Percentiles rank a stretch among this genome's conserved stretches.
phyloP scores from a whole-genome alignment of 2,888 invertebrate genomes.

The Seladonia tumulorum region DNA sequence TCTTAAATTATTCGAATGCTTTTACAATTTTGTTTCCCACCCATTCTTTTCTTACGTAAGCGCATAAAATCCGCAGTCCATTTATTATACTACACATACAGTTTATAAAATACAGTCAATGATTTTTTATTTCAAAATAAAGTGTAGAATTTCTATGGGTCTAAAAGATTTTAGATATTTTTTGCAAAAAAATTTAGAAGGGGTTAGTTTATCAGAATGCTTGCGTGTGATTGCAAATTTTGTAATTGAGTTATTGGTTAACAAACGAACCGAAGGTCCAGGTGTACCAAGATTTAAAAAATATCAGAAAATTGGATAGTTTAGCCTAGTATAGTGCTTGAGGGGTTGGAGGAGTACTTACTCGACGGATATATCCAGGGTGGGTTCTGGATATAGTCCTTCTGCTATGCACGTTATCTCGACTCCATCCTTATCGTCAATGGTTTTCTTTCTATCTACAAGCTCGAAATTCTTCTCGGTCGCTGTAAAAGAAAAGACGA shows the following conservation, averaged over 20 bases:
- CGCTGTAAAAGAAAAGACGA: conserved; percentile 74
- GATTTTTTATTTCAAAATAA: not conserved
- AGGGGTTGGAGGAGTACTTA: conserved; percentile 72
- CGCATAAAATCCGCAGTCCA: not conserved
- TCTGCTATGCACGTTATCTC: conserved; percentile 80
- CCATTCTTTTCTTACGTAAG: too few species aligned
- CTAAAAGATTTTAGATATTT: not conserved
- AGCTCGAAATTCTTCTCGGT: conserved; percentile 81
- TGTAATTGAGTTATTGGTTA: conserved; percentile 10
- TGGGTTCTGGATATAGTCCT: conserved; percentile 81
- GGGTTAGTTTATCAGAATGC: not conserved
- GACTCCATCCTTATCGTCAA: conserved; percentile 76
- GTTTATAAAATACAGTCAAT: too few species aligned
- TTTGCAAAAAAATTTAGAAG: not conserved
- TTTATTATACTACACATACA: too few species aligned
- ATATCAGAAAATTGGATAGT: conserved; percentile 33
- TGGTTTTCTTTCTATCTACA: conserved; percentile 71
- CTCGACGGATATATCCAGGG: conserved; percentile 80
- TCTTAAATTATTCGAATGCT: not conserved
- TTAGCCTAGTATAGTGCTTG: conserved; percentile 9
- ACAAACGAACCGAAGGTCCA: not conserved
- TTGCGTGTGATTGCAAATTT: not conserved
- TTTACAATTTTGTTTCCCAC: too few species aligned
- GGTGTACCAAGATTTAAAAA: conserved; percentile 25
- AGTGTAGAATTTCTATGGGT: not conserved